phyloP scores from a whole-genome alignment of 2,797 vertebrate genomes.

The Melopsittacus undulatus region DNA sequence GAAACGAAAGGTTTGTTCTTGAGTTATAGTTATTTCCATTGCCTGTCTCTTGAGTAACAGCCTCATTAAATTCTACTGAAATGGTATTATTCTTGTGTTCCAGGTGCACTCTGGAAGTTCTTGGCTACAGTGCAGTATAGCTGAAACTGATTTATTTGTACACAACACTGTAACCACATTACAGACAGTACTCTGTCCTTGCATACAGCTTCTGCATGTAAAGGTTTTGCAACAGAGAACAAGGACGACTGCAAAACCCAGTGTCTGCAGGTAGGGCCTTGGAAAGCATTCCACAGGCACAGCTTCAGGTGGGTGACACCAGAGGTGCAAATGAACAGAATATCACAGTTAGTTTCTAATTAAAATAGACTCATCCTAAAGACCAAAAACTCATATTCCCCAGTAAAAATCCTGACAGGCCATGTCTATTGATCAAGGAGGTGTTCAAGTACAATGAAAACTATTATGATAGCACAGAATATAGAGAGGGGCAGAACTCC shows the following conservation, averaged over 20 bases:
- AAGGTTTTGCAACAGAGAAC: background rate
- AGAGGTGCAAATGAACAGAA: background rate
- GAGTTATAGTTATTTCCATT: conserved; percentile 16
- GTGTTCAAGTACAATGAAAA: background rate
- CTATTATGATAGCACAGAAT: background rate
- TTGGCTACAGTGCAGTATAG: background rate
- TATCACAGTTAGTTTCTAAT: background rate
- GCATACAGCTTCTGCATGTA: background rate
- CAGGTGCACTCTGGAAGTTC: background rate
- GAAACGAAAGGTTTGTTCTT: conserved; percentile 19
- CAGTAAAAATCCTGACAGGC: background rate
- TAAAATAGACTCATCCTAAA: background rate
- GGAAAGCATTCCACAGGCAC: background rate
- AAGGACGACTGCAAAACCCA: background rate
- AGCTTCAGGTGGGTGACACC: background rate
- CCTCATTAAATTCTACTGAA: conserved; percentile 8
- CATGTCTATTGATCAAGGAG: background rate
- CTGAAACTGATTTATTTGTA: conserved; percentile 21
- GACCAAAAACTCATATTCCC: background rate
- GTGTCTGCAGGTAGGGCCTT: background rate
- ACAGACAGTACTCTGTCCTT: background rate
- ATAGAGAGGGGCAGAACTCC: background rate
- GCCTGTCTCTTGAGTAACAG: conserved; percentile 13
- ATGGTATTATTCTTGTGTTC: background rate
- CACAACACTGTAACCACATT: background rate